Conservation (phyloP, 2,797 vertebrate species). For the Melanogrammus aeglefinus region DNA sequence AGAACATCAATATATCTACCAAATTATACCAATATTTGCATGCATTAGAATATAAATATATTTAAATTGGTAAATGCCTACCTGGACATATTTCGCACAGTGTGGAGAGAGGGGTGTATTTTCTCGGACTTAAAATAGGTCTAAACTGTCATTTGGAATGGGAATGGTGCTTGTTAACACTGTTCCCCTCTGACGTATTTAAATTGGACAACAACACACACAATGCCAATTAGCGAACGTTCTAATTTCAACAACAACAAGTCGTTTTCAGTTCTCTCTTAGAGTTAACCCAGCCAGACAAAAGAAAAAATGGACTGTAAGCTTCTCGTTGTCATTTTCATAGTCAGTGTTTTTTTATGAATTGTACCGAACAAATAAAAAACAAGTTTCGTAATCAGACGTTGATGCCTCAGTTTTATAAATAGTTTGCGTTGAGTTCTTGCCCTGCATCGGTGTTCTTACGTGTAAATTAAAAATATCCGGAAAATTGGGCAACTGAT, state of each 20-base stretch:
- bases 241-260: background rate
- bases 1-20: too few relatives aligned
- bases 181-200: background rate
- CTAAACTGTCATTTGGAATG: too few relatives aligned
- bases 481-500: background rate
- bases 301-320: too few relatives aligned
- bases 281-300: too few relatives aligned
- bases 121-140: too few relatives aligned
- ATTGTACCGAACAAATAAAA: background rate
- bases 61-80: background rate
- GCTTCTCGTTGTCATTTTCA: too few relatives aligned
- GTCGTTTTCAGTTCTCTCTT: too few relatives aligned
- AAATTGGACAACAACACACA: background rate
- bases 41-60: background rate
- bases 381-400: background rate
- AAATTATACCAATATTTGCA: too few relatives aligned
- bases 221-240: background rate
- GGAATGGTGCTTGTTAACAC: background rate
- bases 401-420: background rate
- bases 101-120: too few relatives aligned
- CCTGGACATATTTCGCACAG: too few relatives aligned
- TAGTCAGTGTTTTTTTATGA: background rate
- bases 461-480: background rate
- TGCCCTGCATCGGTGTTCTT: background rate
- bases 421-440: background rate